A percentile compares a stretch with the other conserved stretches of the same genome.
Evolutionary conservation across 2,113 vertebrate species (phyloP).

Genomic region (Phrynosoma platyrhinos): DNA sequence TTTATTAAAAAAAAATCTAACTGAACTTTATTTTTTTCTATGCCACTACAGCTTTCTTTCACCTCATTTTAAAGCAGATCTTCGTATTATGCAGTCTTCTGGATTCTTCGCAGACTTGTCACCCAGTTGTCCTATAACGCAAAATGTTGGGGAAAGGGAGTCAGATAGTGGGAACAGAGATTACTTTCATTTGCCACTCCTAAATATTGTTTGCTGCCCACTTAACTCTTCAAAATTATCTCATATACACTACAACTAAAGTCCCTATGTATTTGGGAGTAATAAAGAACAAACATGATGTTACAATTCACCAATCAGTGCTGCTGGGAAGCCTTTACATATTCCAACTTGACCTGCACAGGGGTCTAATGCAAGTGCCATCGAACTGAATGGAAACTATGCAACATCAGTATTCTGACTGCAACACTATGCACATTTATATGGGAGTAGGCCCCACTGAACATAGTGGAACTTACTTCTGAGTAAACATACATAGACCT

Average conservation of each 20-base stretch:
- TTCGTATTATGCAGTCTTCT: slow-evolving; percentile 88
- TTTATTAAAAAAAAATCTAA: slow-evolving; percentile 75
- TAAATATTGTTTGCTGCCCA: slow-evolving; percentile 74
- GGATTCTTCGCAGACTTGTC: slow-evolving; percentile 86
- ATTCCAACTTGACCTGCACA: slow-evolving; percentile 2
- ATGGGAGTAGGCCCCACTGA: neutral
- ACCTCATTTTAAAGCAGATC: slow-evolving; percentile 98
- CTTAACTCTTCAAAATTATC: slow-evolving; percentile 61
- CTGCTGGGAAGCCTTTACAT: slow-evolving; percentile 6
- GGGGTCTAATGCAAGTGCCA: neutral
- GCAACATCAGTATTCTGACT: slow-evolving; percentile 48
- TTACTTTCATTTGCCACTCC: slow-evolving; percentile 60
- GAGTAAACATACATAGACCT: slow-evolving; percentile 9
- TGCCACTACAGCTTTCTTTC: slow-evolving; percentile 98
- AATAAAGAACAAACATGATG: slow-evolving; percentile 17
- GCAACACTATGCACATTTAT: slow-evolving; percentile 15
- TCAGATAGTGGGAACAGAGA: slow-evolving; percentile 75
- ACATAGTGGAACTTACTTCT: slow-evolving; percentile 8
- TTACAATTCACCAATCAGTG: slow-evolving; percentile 17
- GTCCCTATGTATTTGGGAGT: neutral
- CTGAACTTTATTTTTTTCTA: slow-evolving; percentile 87
- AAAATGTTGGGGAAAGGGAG: slow-evolving; percentile 82
- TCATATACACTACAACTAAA: slow-evolving; percentile 28
- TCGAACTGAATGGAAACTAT: neutral
- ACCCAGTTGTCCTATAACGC: slow-evolving; percentile 78